A percentile compares a stretch with the other conserved stretches of the same genome.
phyloP scores from a whole-genome alignment of 2,113 vertebrate species.

The Delphinus delphis region DNA sequence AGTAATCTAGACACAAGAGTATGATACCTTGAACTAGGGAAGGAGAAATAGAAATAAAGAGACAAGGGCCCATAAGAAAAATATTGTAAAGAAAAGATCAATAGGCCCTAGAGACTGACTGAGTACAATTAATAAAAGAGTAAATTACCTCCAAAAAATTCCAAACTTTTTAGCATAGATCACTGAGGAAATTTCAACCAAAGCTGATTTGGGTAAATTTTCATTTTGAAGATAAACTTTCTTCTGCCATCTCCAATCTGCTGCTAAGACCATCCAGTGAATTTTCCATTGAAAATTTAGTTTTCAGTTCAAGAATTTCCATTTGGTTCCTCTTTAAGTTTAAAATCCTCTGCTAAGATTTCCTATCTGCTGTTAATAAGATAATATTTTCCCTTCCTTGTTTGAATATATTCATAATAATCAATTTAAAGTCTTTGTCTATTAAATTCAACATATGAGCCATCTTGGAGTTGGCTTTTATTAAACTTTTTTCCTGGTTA shows the following conservation, averaged over 20 bases:
- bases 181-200: slow-evolving; percentile 1
- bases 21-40: background rate
- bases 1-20: background rate
- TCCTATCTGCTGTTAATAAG: background rate
- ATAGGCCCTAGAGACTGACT: background rate
- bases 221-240: background rate
- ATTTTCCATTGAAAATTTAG: background rate
- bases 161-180: background rate
- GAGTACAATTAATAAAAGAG: background rate
- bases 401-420: background rate
- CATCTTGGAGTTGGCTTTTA: background rate
- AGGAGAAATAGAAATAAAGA: background rate
- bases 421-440: background rate
- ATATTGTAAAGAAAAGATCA: background rate
- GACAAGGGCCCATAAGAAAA: background rate
- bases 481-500: background rate
- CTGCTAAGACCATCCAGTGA: background rate
- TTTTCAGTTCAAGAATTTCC: background rate
- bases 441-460: background rate
- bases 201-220: background rate
- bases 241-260: background rate
- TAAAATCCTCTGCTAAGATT: background rate
- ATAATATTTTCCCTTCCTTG: background rate
- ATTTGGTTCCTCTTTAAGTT: background rate
- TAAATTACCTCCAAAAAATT: background rate